phyloP scores from a whole-genome alignment of 2,888 invertebrate genomes.

The Cantharis rufa region DNA sequence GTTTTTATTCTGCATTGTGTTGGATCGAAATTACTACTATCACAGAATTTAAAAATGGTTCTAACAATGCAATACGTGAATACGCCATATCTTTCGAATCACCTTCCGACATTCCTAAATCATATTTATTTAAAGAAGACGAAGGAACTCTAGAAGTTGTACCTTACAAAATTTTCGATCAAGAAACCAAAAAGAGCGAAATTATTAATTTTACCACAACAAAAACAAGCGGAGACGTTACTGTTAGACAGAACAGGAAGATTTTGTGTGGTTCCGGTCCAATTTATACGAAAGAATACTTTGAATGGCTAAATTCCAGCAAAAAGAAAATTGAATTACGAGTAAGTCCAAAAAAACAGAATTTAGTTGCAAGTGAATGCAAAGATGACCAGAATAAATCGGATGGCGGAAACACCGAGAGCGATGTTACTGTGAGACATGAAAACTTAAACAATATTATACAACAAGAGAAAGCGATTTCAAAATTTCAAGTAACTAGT shows the following conservation, averaged over 20 bases:
- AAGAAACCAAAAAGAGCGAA: slow-evolving; percentile 23
- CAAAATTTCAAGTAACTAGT: no score
- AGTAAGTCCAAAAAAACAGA: slow-evolving; percentile 22
- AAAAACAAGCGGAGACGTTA: slow-evolving; percentile 1
- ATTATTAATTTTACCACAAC: slow-evolving; percentile 25
- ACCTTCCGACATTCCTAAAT: slow-evolving; percentile 19
- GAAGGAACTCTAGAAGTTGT: neutral
- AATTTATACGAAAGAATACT: slow-evolving; percentile 26
- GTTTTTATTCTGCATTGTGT: slow-evolving; percentile 31
- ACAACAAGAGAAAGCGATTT: neutral
- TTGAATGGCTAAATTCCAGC: slow-evolving; percentile 18
- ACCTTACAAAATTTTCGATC: slow-evolving; percentile 11
- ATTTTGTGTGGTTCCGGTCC: slow-evolving; percentile 30
- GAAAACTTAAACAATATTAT: neutral
- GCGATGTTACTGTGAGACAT: neutral
- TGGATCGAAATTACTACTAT: slow-evolving; percentile 34
- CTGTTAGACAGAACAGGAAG: slow-evolving; percentile 21
- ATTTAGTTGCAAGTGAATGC: neutral
- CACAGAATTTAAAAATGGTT: slow-evolving; percentile 14
- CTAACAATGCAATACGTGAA: slow-evolving; percentile 14
- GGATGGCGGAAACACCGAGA: neutral
- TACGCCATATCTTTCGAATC: slow-evolving; percentile 35
- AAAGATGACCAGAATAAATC: neutral
- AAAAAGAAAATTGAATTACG: slow-evolving; percentile 22
- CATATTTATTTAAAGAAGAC: neutral